Percentiles rank a stretch among this genome's conserved stretches.
Evolutionary conservation across 2,888 invertebrate genomes (phyloP).

Genomic region (Dascillus cervinus): DNA sequence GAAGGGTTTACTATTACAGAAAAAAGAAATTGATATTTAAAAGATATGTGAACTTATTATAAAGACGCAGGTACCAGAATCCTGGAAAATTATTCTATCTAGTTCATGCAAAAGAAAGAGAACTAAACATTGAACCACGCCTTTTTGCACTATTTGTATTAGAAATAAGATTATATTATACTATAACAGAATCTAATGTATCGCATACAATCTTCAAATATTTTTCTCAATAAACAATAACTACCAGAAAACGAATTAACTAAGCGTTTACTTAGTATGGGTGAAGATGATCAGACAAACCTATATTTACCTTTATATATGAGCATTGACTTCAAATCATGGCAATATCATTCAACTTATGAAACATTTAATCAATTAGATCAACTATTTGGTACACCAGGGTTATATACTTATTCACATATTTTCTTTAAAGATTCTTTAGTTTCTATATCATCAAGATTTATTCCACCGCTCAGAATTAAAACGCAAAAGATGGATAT

Average conservation of each 20-base stretch:
- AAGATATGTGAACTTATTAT: neutral
- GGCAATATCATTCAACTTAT: neutral
- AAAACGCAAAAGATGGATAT: neutral
- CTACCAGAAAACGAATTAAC: neutral
- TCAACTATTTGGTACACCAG: neutral
- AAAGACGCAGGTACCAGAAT: neutral
- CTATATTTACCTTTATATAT: neutral
- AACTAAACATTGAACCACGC: neutral
- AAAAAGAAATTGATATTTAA: neutral
- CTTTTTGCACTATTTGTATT: neutral
- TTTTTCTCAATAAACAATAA: conserved; percentile 1
- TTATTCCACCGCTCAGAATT: neutral
- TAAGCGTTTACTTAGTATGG: neutral
- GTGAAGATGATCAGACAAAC: neutral
- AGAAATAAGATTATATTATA: conserved; percentile 1
- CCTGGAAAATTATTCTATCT: conserved; percentile 1
- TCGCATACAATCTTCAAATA: conserved; percentile 1
- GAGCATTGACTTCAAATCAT: conserved; percentile 1
- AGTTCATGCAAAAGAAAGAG: neutral
- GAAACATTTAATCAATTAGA: neutral
- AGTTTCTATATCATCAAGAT: neutral
- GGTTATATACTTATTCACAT: conserved; percentile 1
- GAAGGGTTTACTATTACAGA: conserved; percentile 1
- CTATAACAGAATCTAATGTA: neutral
- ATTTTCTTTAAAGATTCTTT: conserved; percentile 1